Evolutionary conservation across 2,797 vertebrate species (phyloP).

Genomic region (Oophaga sylvatica): DNA sequence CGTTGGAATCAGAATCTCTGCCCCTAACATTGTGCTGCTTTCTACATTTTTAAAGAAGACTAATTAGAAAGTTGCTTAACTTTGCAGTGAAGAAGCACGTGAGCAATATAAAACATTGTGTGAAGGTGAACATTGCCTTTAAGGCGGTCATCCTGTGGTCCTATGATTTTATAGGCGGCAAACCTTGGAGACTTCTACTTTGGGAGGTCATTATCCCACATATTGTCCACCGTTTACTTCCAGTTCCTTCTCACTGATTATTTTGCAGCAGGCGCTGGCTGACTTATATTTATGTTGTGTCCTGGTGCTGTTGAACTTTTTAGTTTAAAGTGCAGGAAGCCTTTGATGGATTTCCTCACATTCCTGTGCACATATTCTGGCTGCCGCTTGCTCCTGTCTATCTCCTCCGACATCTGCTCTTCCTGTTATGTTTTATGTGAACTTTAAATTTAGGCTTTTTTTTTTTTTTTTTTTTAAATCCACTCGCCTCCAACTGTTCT

Average conservation of each 20-base stretch:
- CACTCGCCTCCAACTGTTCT: background rate
- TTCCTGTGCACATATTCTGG: conserved; percentile 31
- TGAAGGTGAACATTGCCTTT: too few species aligned
- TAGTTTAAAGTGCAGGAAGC: conserved; percentile 12
- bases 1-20: too few species aligned
- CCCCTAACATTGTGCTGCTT: too few species aligned
- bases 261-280: background rate
- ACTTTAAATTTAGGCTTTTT: background rate
- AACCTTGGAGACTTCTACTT: background rate
- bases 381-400: background rate
- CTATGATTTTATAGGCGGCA: too few species aligned
- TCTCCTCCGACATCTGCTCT: conserved; percentile 35
- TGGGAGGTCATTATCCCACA: background rate
- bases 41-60: too few species aligned
- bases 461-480: too few species aligned
- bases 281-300: background rate
- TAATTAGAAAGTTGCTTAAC: too few species aligned
- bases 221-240: background rate
- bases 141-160: too few species aligned
- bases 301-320: background rate
- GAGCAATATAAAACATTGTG: too few species aligned
- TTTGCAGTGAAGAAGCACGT: too few species aligned
- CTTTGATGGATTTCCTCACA: conserved; percentile 38
- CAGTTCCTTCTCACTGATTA: background rate
- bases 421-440: conserved; percentile 27